Evolutionary conservation across 1,140 invertebrate species (phyloP), one percentile per base, ranked within the genome.

Genomic region (Meloidogyne exigua): DNA sequence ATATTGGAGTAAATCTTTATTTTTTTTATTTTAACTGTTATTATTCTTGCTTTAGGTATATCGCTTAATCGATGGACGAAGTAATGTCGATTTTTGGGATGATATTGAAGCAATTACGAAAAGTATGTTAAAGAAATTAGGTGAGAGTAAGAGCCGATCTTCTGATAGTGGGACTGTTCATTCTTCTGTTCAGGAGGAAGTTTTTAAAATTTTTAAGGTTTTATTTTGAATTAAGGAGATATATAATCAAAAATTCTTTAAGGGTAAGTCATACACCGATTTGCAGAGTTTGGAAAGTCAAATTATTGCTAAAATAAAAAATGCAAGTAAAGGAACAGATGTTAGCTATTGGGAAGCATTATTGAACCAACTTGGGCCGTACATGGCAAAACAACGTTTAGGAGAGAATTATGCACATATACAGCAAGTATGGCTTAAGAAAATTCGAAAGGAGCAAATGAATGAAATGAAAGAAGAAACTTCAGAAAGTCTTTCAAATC

Each of bases 291-390:
- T 99, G 76, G 92, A 96, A 85, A 88, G 90, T 18, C 91, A 93
- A 87, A 98, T 99, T 81, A 93, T 95, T 88, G 89, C 90, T 11
- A 99, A 98, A 90, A 93, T 96, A 42, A 90, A 89, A 79, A 91
- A 91, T 0, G 91, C 93, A 71, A 91, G 92, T 64, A 94, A 95
- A 87, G 95, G 95, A 44, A 92, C 97, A 63, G 96, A 99, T 89
- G 93, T 98, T 84, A 86, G 93, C 68, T 98, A 97, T 88, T 99
- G 95, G 95, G 95, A 98, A 89, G 94, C 93, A 66, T 88, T 98
- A 65, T 89, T 96, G 11, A 93, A 93, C 57, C 93, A 96, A 88
- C 89, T 98, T 3, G 95, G 94, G 91, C 95, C 95, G 7, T 94
- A 97, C 88, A 95, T 96, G 91, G 95, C 96, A 0, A 91, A 94